Base-by-base conservation (phyloP, 2,888 invertebrate species). In the Phragmatobia fuliginosa region DNA sequence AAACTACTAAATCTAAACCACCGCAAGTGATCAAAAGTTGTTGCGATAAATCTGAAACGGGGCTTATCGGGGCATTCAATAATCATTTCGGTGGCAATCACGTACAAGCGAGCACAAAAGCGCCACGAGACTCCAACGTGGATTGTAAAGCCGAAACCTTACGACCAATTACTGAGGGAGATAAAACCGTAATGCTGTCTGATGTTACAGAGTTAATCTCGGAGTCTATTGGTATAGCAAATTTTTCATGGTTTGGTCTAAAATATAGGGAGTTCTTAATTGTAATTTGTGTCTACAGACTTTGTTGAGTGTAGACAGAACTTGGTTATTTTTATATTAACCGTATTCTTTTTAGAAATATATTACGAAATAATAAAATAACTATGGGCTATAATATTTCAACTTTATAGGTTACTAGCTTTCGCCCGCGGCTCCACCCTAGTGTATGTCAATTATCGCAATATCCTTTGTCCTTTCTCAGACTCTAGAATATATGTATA, bases 131-230 rank as follows among this genome's bases (percentile, higher is more conserved):
- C 86, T 83, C 83, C 83, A 84, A 77, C 80, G 82, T 77, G 79
- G 82, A 79, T 82, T 85, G 87, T 91, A 91, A 91, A 91, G 84
- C 88, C 81, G 82, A 85, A 82, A 85, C 86, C 89, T 90, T 91
- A 92, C 90, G 90, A 91, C 89, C 92, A 92, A 92, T 92, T 92
- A 92, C 90, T 74, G 81, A 64, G 76, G 78, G 70, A 91, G 91
- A 91, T 92, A 92, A 91, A 90, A 88, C 90, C 88, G 87, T 88
- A 87, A 88, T 86, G 86, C 83, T 80, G 85, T 85, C 83, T 84
- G 83, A 83, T 84, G 85, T 81, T 79, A 71, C 60, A 72, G 72
- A 86, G 83, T 86, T 87, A 85, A 87, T 85, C 84, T 81, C 78
- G 76, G 62, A 81, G 76, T 79, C 82, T 83, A 76, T 83, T 82